A percentile compares a stretch with the other conserved stretches of the same genome.
phyloP scores from a whole-genome alignment of 2,888 invertebrate genomes.

The Oithona nana region DNA sequence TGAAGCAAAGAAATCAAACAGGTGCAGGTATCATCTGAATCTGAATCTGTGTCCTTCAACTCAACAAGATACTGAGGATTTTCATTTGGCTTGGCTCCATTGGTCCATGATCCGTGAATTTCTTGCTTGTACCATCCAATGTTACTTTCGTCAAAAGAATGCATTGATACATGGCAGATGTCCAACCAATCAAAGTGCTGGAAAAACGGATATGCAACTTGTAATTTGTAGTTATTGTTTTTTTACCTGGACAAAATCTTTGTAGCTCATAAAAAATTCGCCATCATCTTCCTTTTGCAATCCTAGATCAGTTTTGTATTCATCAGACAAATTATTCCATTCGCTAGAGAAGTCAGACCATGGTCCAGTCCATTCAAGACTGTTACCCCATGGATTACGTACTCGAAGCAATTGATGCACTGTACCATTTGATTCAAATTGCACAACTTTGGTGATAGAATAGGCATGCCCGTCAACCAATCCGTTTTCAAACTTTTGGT shows the following conservation, averaged over 20 bases:
- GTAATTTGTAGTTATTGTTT: no score
- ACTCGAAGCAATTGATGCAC: constrained; percentile 51
- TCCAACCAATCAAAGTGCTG: constrained; percentile 36
- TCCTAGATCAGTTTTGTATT: constrained; percentile 66
- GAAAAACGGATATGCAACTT: no score
- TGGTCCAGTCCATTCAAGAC: constrained; percentile 81
- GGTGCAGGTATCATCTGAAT: no score
- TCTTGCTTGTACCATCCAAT: constrained; percentile 47
- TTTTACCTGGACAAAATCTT: constrained; percentile 21
- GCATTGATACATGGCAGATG: constrained; percentile 87
- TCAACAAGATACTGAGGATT: constrained; percentile 82
- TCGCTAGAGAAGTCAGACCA: constrained; percentile 71
- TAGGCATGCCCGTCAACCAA: constrained; percentile 82
- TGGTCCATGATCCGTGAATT: constrained; percentile 92
- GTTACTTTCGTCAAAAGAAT: constrained; percentile 44
- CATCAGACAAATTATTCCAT: constrained; percentile 69
- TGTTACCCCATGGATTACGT: constrained; percentile 88
- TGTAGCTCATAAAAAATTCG: constrained; percentile 93
- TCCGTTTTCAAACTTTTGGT: constrained; percentile 54
- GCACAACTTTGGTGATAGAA: constrained; percentile 55
- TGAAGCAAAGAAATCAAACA: no score
- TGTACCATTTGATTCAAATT: no score
- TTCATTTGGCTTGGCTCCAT: constrained; percentile 65
- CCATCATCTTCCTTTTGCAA: constrained; percentile 78
- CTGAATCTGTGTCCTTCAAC: constrained; percentile 61